phyloP scores from a whole-genome alignment of 2,888 invertebrate species.

The Thereva unica region DNA sequence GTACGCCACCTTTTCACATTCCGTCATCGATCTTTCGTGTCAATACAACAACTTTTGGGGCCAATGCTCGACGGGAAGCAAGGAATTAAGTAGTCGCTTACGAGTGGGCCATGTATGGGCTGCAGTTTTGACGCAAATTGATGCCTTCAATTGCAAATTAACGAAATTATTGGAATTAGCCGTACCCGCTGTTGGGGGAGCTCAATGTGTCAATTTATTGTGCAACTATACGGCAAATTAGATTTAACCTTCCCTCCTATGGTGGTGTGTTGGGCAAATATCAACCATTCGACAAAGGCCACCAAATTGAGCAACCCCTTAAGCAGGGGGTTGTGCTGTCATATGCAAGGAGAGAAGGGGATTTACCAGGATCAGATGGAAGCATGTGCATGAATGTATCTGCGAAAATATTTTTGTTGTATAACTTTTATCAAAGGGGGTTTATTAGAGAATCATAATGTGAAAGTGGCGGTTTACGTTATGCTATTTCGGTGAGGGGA shows the following conservation, averaged over 20 bases:
- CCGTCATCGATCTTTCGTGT: constrained; percentile 15
- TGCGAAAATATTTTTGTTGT: constrained; percentile 27
- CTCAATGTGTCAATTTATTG: constrained; percentile 42
- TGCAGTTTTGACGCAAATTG: constrained; percentile 30
- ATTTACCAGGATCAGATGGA: background rate
- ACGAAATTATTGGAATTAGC: constrained; percentile 41
- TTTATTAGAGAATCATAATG: constrained; percentile 19
- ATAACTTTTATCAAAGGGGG: constrained; percentile 7
- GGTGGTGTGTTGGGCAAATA: constrained; percentile 31
- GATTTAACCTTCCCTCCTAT: constrained; percentile 36
- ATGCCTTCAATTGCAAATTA: constrained; percentile 41
- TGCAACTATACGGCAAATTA: constrained; percentile 41
- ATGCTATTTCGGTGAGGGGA: no score
- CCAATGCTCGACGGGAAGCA: background rate
- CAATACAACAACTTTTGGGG: background rate
- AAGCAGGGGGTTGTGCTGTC: background rate
- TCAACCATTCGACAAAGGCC: constrained; percentile 34
- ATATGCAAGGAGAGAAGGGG: background rate
- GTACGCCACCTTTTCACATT: constrained; percentile 19
- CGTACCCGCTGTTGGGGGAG: constrained; percentile 14
- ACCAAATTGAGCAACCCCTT: constrained; percentile 34
- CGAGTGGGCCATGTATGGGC: background rate
- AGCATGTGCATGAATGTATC: constrained; percentile 29
- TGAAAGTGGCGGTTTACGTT: no score
- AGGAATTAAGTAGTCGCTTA: constrained; percentile 3